A percentile compares a stretch with the other conserved stretches of the same genome.
Conservation (phyloP, 2,797 vertebrate genomes). For the Cryptoblepharus egeriae region DNA sequence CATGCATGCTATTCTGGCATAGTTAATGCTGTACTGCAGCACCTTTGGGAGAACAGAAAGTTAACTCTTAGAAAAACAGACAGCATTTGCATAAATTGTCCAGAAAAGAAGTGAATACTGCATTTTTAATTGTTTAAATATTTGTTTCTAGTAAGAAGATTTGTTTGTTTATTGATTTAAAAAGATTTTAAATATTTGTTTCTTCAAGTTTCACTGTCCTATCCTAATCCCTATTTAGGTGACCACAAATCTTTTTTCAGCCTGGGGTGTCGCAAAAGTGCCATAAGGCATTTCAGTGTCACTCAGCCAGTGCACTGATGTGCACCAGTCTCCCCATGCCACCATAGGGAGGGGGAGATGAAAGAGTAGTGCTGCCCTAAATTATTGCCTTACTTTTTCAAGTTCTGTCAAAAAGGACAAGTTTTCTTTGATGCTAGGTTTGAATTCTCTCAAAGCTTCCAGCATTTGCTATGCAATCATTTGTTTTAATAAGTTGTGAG, state of each 20-base stretch:
- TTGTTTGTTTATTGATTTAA: too few relatives aligned
- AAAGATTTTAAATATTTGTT: too few relatives aligned
- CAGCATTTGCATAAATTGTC: slow-evolving; percentile 7
- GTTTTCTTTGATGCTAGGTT: slow-evolving; percentile 2
- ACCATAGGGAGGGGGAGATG: too few relatives aligned
- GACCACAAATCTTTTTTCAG: too few relatives aligned
- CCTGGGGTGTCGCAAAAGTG: too few relatives aligned
- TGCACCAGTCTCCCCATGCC: too few relatives aligned
- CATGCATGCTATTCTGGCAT: background rate
- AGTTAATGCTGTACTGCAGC: background rate
- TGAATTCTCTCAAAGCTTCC: background rate
- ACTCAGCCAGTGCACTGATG: too few relatives aligned
- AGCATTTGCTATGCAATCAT: background rate
- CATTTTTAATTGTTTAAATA: slow-evolving; percentile 11
- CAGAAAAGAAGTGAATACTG: background rate
- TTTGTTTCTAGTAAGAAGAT: slow-evolving; percentile 4
- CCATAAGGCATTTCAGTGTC: too few relatives aligned
- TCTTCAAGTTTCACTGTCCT: too few relatives aligned
- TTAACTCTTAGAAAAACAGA: background rate
- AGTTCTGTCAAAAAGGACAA: background rate
- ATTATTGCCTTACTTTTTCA: too few relatives aligned
- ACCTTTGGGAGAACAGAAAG: slow-evolving; percentile 16
- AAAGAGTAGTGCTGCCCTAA: too few relatives aligned
- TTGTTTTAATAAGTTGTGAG: background rate
- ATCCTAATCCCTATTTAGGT: too few relatives aligned